Base-by-base conservation (phyloP, 2,888 invertebrate genomes). In the Noctuana brunneofusca region DNA sequence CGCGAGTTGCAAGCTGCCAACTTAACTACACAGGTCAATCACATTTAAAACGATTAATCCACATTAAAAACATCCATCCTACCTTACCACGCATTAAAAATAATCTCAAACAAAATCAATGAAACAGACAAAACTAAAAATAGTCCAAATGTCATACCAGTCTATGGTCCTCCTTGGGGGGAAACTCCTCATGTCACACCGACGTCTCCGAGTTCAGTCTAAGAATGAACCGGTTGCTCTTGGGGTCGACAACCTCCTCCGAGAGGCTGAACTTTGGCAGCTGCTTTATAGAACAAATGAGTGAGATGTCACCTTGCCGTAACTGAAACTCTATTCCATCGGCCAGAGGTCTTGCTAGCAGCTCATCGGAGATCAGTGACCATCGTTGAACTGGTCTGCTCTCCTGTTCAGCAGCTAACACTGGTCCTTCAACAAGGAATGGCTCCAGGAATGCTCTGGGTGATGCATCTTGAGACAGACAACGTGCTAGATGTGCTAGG, bases 121-220 rank as follows among this genome's bases (percentile, higher is more conserved):
- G 22, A 43, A 16, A 52, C 14, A 5, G 46, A 54, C 46, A 27
- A 49, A 55, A 54, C 35, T 54, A 54, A 60, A 52, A 54, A 30
- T 46, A 75, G 66, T 79, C 80, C 75, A 75, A 75, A 75, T 81
- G 86, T 90, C 89, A 90, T 82, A 90, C 91, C 60, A 88, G 78
- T 68, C 89, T 75, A 59, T 85, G 79, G 11, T 77, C 81, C 32
- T 84, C 86, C 14, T 79, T 71, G 41, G 58, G 62, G 32, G 58
- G 62, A 58, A 68, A 79, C 71, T 86, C 87, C 66, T 86, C 87
- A 71, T 88, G 94, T 96, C 95, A 99, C 86, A 99, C 99, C 1
- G 98, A 98, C 50, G 99, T 99, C 85, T 99, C 99, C 0, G 98
- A 98, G 81, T 98, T 99, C 50, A 99, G 92, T 79, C 98, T 93